Conservation (phyloP, 2,888 invertebrate species). For the Syrphus vitripennis region DNA sequence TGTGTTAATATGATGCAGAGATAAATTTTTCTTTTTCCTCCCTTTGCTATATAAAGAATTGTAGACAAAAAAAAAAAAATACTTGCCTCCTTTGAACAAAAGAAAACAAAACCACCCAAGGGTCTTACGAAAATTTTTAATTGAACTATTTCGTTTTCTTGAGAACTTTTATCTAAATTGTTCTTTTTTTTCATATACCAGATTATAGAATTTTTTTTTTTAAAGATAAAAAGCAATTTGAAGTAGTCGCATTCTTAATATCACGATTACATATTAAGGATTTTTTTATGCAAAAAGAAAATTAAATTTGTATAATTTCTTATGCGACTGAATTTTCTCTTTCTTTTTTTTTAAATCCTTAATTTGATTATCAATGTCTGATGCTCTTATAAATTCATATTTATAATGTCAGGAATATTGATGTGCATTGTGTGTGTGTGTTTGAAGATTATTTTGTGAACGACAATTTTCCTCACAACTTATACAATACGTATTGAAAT, state of each 20-base stretch:
- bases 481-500: not conserved
- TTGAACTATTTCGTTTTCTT: not conserved
- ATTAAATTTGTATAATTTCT: not conserved
- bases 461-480: not conserved
- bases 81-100: not conserved
- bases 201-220: too few species aligned
- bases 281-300: not conserved
- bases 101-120: not conserved
- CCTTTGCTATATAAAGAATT: not conserved
- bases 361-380: not conserved
- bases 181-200: too few species aligned
- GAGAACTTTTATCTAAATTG: too few species aligned
- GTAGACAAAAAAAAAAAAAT: not conserved
- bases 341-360: not conserved
- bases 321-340: not conserved
- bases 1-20: not conserved
- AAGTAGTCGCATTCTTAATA: not conserved
- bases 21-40: not conserved
- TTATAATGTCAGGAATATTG: not conserved
- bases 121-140: not conserved
- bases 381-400: not conserved
- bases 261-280: not conserved
- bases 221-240: too few species aligned
- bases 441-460: not conserved
- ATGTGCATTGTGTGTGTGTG: not conserved